Percentiles rank a stretch among this genome's conserved stretches.
Evolutionary conservation across 2,113 vertebrate species (phyloP).

Genomic region (Dascyllus trimaculatus): DNA sequence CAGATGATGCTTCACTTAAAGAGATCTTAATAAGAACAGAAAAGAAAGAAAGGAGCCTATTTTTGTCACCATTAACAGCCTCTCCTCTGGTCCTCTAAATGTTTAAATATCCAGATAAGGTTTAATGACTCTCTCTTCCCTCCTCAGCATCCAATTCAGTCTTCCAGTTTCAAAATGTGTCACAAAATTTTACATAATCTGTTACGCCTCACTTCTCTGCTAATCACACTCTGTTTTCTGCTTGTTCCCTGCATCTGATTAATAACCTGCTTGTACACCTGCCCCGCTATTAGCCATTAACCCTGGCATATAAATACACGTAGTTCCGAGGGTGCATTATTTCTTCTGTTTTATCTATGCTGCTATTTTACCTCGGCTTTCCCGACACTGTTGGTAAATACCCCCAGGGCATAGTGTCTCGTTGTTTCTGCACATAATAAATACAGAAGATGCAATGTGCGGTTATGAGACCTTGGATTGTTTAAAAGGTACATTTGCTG

Average conservation of each 20-base stretch:
- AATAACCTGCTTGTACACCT: constrained; percentile 18
- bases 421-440: constrained; percentile 1
- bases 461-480: constrained; percentile 9
- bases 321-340: background rate
- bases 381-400: constrained; percentile 8
- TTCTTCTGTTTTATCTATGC: background rate
- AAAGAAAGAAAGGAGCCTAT: background rate
- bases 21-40: constrained; percentile 5
- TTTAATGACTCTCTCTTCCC: background rate
- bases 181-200: constrained; percentile 6
- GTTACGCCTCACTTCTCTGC: constrained; percentile 15
- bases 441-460: constrained; percentile 2
- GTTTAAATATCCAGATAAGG: background rate
- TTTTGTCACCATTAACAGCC: background rate
- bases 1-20: background rate
- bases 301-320: background rate
- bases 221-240: constrained; percentile 17
- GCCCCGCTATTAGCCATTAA: constrained; percentile 1
- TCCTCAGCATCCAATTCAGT: background rate
- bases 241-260: constrained; percentile 26
- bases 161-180: constrained; percentile 12
- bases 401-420: constrained; percentile 9
- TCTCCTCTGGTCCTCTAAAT: too few relatives aligned
- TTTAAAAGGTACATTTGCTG: background rate
- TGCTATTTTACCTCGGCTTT: constrained; percentile 10